These are phyloP conservation scores for Lagocephalus sceleratus DNA, from an alignment of 2,797 vertebrate genomes.

Conservation along the genomic window DNA sequence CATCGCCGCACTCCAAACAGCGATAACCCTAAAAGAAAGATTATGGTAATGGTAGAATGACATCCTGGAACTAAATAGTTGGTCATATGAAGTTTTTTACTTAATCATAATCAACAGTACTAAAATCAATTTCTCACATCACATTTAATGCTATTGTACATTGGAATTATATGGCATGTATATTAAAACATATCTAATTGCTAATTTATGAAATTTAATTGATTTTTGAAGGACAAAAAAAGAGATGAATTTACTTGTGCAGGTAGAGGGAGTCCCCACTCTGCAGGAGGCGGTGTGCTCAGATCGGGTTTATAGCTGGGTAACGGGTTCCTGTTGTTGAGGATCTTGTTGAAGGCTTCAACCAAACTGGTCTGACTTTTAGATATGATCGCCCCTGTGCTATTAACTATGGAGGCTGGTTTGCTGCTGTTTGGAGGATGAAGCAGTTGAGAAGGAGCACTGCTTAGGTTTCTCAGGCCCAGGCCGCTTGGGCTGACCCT, in stretches of 20 bases:
- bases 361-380: slow-evolving; percentile 93
- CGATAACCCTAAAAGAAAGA: slow-evolving; percentile 79
- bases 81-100: too few species aligned
- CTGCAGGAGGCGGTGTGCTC: slow-evolving; percentile 75
- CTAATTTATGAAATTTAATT: too few species aligned
- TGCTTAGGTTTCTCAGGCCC: slow-evolving; percentile 79
- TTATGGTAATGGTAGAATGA: background rate
- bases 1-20: slow-evolving; percentile 92
- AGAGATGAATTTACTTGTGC: slow-evolving; percentile 60
- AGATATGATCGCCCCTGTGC: slow-evolving; percentile 85
- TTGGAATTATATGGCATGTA: too few species aligned
- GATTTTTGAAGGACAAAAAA: too few species aligned
- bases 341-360: slow-evolving; percentile 95
- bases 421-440: slow-evolving; percentile 70
- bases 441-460: slow-evolving; percentile 52
- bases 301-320: slow-evolving; percentile 92
- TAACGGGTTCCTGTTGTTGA: slow-evolving; percentile 94
- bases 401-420: slow-evolving; percentile 80
- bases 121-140: too few species aligned
- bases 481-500: slow-evolving; percentile 45
- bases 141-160: too few species aligned
- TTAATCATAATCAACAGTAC: too few species aligned
- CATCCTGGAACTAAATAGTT: too few species aligned
- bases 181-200: too few species aligned
- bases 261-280: slow-evolving; percentile 85